These are phyloP conservation scores for Opisthocomus hoazin DNA, from an alignment of 2,113 vertebrate species.

Conservation along the genomic window DNA sequence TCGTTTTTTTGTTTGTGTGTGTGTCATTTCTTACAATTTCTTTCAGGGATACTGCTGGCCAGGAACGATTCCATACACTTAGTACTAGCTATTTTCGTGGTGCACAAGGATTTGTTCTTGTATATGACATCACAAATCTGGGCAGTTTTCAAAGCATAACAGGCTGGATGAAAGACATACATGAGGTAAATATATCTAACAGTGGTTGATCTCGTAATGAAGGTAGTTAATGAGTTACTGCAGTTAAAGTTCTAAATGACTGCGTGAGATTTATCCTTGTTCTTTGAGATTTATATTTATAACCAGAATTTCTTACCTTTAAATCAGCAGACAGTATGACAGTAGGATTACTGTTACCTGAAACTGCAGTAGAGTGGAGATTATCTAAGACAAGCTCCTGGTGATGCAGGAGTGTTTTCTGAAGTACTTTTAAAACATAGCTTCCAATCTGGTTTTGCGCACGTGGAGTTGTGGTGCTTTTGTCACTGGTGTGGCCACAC, in stretches of 20 bases:
- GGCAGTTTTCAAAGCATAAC: constrained; percentile 62
- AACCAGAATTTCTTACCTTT: not conserved
- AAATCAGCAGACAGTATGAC: not conserved
- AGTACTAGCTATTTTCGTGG: constrained; percentile 75
- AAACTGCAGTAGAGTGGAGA: not conserved
- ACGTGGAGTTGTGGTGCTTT: not conserved
- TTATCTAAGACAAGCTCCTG: not conserved
- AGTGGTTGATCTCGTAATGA: not conserved
- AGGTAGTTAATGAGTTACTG: not conserved
- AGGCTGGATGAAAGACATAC: constrained; percentile 70
- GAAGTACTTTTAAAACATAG: not conserved
- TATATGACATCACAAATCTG: constrained; percentile 72
- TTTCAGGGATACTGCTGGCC: constrained; percentile 75
- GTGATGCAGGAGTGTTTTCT: not conserved
- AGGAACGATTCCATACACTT: constrained; percentile 72
- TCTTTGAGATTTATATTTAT: not conserved
- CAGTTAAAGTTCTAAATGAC: not conserved
- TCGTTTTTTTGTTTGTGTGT: not conserved
- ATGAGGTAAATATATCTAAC: constrained; percentile 60
- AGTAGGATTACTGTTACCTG: not conserved
- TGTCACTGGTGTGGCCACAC: not conserved
- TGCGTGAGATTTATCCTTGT: not conserved
- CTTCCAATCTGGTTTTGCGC: not conserved
- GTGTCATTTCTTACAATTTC: not conserved
- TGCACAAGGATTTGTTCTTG: constrained; percentile 72